Percentiles rank a stretch among this genome's conserved stretches.
phyloP scores from a whole-genome alignment of 2,113 vertebrate species.

The Xyliphius kryptos region DNA sequence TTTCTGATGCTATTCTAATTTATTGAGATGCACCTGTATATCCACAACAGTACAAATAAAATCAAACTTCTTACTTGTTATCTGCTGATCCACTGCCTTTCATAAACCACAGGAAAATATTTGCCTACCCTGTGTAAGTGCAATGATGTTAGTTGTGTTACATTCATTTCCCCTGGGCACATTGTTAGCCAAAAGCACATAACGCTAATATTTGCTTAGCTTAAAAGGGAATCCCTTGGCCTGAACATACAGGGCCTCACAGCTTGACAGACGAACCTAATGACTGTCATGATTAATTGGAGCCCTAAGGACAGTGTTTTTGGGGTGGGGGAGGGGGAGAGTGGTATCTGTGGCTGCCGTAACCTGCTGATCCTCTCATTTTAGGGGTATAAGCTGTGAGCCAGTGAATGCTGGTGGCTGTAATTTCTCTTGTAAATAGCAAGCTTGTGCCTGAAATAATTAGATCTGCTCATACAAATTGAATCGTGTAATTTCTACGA shows the following conservation, averaged over 20 bases:
- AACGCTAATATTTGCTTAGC: slow-evolving; percentile 42
- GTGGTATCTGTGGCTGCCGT: slow-evolving; percentile 66
- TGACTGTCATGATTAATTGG: slow-evolving; percentile 81
- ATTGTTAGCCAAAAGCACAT: slow-evolving; percentile 36
- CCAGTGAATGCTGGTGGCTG: background rate
- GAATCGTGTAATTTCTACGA: too few relatives aligned
- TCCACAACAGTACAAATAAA: too few relatives aligned
- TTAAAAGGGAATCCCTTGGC: slow-evolving; percentile 54
- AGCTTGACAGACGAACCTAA: slow-evolving; percentile 77
- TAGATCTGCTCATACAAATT: too few relatives aligned
- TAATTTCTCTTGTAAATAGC: slow-evolving; percentile 22
- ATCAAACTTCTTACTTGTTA: slow-evolving; percentile 9
- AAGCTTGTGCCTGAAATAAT: slow-evolving; percentile 20
- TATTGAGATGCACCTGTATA: too few relatives aligned
- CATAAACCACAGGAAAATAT: slow-evolving; percentile 26
- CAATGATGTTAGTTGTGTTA: slow-evolving; percentile 27
- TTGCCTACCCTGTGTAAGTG: slow-evolving; percentile 15
- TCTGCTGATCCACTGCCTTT: slow-evolving; percentile 16
- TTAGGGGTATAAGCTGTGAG: slow-evolving; percentile 22
- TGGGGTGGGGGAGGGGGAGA: too few relatives aligned
- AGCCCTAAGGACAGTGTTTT: slow-evolving; percentile 77
- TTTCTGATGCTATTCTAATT: too few relatives aligned
- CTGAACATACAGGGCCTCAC: slow-evolving; percentile 73
- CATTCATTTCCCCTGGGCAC: slow-evolving; percentile 35
- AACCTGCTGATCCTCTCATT: slow-evolving; percentile 70